phyloP scores from a whole-genome alignment of 1,140 invertebrate species.

The Drosophila cardini region DNA sequence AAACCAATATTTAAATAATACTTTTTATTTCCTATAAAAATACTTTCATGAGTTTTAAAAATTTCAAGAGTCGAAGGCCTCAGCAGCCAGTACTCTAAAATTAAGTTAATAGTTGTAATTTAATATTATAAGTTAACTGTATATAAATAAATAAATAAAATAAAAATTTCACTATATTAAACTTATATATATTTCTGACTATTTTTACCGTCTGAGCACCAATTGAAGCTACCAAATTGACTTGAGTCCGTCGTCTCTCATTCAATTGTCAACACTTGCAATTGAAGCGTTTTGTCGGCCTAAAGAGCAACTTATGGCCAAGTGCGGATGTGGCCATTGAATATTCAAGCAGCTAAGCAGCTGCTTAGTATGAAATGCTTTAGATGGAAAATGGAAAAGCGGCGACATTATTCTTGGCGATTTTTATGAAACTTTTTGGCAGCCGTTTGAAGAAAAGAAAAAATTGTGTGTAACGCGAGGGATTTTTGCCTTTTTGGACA shows the following conservation, averaged over 20 bases:
- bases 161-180: not conserved
- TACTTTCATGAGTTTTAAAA: too few relatives aligned
- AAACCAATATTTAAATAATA: too few relatives aligned
- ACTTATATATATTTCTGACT: not conserved
- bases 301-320: conserved; percentile 62
- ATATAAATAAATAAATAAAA: too few relatives aligned
- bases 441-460: conserved; percentile 66
- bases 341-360: conserved; percentile 72
- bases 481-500: conserved; percentile 58
- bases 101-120: too few relatives aligned
- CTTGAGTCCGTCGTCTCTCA: not conserved
- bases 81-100: too few relatives aligned
- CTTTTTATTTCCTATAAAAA: too few relatives aligned
- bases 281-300: conserved; percentile 56
- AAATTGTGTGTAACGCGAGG: conserved; percentile 55
- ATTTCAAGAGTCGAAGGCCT: too few relatives aligned
- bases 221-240: not conserved
- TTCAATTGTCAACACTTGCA: conserved; percentile 20
- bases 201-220: not conserved
- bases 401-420: conserved; percentile 42
- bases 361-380: not conserved
- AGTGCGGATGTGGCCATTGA: conserved; percentile 75
- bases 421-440: conserved; percentile 76
- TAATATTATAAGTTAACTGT: too few relatives aligned
- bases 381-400: not conserved